Conservation (phyloP, 1,140 invertebrate genomes). For the Heterodera schachtii region DNA sequence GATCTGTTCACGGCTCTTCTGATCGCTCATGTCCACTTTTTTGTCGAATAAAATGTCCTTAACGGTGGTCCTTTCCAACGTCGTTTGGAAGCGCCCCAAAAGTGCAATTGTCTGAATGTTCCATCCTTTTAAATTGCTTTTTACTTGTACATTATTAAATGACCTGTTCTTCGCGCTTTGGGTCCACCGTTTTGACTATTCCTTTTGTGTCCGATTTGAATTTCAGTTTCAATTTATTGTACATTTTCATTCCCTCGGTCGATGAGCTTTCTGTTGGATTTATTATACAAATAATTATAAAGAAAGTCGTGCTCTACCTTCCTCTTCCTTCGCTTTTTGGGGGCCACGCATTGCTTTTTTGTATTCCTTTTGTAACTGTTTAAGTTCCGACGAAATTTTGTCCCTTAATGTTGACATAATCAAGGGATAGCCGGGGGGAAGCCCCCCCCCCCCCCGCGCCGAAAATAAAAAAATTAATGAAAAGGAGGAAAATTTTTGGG, state of each 20-base stretch:
- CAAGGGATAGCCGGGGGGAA: too few relatives aligned
- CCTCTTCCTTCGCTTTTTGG: slow-evolving; percentile 47
- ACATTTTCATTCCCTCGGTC: slow-evolving; percentile 76
- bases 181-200: slow-evolving; percentile 67
- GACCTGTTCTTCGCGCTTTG: slow-evolving; percentile 67
- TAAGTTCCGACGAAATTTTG: slow-evolving; percentile 50
- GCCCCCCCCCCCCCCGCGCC: too few relatives aligned
- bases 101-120: slow-evolving; percentile 74
- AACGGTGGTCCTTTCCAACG: slow-evolving; percentile 66
- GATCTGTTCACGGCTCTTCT: slow-evolving; percentile 37
- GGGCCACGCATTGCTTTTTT: slow-evolving; percentile 56
- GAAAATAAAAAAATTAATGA: slow-evolving; percentile 5
- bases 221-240: slow-evolving; percentile 77
- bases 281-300: slow-evolving; percentile 41
- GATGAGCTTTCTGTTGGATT: slow-evolving; percentile 59
- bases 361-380: slow-evolving; percentile 59
- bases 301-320: slow-evolving; percentile 22
- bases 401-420: slow-evolving; percentile 43
- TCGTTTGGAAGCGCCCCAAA: slow-evolving; percentile 78
- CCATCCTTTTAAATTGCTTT: slow-evolving; percentile 2
- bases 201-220: slow-evolving; percentile 71
- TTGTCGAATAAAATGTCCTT: slow-evolving; percentile 63
- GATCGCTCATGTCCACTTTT: slow-evolving; percentile 63
- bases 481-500: neutral
- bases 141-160: neutral